Conservation (phyloP, 2,113 vertebrate genomes). For the Rhodinocichla rosea region DNA sequence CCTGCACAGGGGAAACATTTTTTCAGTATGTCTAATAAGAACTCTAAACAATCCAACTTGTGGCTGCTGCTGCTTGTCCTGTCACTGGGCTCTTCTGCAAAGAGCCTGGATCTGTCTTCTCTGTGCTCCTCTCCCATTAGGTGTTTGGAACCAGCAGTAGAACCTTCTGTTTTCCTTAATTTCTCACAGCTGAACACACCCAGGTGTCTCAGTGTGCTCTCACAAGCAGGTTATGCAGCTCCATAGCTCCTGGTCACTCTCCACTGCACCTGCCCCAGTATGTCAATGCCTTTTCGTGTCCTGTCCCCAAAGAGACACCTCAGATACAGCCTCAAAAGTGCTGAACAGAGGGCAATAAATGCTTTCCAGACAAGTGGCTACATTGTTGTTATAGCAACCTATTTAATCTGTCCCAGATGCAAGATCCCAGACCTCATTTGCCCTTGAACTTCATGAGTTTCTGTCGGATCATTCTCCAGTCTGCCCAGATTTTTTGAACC, state of each 20-base stretch:
- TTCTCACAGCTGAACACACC: neutral
- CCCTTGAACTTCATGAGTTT: neutral
- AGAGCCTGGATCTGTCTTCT: neutral
- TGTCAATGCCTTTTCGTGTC: neutral
- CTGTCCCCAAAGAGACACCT: neutral
- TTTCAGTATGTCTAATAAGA: neutral
- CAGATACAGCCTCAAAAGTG: neutral
- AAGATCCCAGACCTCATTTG: neutral
- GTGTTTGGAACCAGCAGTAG: neutral
- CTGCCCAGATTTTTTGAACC: neutral
- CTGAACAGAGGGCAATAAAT: neutral
- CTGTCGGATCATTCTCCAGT: neutral
- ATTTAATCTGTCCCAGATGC: neutral
- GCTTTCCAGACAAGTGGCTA: neutral
- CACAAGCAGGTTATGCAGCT: neutral
- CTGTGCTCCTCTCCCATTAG: neutral
- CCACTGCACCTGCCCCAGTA: too few relatives aligned
- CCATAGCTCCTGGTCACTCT: neutral
- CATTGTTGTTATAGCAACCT: neutral
- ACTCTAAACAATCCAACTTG: neutral
- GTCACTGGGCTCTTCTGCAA: neutral
- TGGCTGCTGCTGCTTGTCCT: neutral
- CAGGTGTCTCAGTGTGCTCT: neutral
- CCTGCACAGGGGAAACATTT: neutral
- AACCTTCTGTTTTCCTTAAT: neutral